A percentile compares a stretch with the other conserved stretches of the same genome.
Conservation (phyloP, 2,797 vertebrate species). For the Lepus oiostolus region DNA sequence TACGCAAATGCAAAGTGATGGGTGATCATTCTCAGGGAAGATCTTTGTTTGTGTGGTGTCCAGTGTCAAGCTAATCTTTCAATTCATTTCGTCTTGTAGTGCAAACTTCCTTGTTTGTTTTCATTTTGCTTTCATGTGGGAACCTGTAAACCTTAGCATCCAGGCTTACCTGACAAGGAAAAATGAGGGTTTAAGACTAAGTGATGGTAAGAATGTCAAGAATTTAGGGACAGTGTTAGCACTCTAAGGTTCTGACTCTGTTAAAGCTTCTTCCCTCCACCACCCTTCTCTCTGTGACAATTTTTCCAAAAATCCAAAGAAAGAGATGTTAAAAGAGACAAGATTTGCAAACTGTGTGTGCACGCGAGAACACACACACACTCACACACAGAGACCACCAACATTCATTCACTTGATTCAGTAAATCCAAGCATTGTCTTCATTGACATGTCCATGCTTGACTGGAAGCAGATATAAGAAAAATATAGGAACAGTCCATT, state of each 20-base stretch:
- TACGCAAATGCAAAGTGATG: constrained; percentile 81
- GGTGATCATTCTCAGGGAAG: constrained; percentile 80
- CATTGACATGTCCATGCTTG: constrained; percentile 68
- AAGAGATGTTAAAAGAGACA: constrained; percentile 46
- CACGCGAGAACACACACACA: not conserved
- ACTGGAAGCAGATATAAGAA: constrained; percentile 70
- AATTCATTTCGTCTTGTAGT: constrained; percentile 82
- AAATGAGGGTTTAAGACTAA: constrained; percentile 56
- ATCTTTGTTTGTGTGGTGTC: constrained; percentile 85
- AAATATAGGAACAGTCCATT: constrained; percentile 75
- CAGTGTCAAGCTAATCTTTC: constrained; percentile 83
- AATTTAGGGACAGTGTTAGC: constrained; percentile 59
- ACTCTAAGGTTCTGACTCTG: constrained; percentile 67
- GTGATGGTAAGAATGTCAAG: constrained; percentile 71
- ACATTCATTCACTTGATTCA: constrained; percentile 24
- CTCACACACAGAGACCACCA: not conserved
- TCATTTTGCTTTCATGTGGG: constrained; percentile 82
- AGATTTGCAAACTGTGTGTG: constrained; percentile 24
- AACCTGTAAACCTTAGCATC: constrained; percentile 62
- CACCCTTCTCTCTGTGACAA: constrained; percentile 38
- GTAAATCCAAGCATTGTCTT: constrained; percentile 55
- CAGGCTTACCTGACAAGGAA: constrained; percentile 53
- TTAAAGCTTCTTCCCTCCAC: constrained; percentile 49
- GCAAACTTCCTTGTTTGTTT: constrained; percentile 88
- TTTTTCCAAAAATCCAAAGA: constrained; percentile 68